phyloP scores from a whole-genome alignment of 2,888 invertebrate genomes.

The Ashinkailepas kermadecensis region DNA sequence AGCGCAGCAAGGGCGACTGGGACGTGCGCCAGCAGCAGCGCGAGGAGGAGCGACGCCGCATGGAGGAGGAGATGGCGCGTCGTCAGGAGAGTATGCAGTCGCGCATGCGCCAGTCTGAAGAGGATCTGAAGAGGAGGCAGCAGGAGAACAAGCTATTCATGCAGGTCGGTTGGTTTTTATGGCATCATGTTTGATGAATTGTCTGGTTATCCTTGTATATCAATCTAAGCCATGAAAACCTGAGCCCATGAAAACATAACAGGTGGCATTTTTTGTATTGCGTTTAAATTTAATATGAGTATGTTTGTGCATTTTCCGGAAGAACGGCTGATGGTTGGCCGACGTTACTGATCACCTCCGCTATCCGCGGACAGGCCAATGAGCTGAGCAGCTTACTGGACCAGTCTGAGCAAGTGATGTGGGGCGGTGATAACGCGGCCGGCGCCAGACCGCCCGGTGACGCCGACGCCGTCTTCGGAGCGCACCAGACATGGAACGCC shows the following conservation, averaged over 20 bases:
- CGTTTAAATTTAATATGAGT: too few relatives aligned
- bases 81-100: slow-evolving; percentile 68
- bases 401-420: slow-evolving; percentile 59
- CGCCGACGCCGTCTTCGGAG: background rate
- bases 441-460: background rate
- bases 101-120: slow-evolving; percentile 69
- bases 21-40: slow-evolving; percentile 72
- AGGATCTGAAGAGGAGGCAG: slow-evolving; percentile 69
- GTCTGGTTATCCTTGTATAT: too few relatives aligned
- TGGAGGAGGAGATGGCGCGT: slow-evolving; percentile 54
- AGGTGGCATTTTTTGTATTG: too few relatives aligned
- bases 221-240: too few relatives aligned
- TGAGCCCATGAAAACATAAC: too few relatives aligned
- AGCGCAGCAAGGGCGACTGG: slow-evolving; percentile 75
- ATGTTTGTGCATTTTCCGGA: too few relatives aligned
- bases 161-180: slow-evolving; percentile 51
- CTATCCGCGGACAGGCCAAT: slow-evolving; percentile 39
- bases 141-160: slow-evolving; percentile 81
- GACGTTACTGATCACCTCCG: too few relatives aligned
- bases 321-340: too few relatives aligned
- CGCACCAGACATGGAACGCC: background rate
- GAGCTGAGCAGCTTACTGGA: slow-evolving; percentile 54
- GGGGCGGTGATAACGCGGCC: slow-evolving; percentile 32
- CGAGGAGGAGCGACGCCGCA: slow-evolving; percentile 60
- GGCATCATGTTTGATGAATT: too few relatives aligned